Evolutionary conservation across 2,113 vertebrate genomes (phyloP).

Genomic region (Tretioscincus oriximinensis): DNA sequence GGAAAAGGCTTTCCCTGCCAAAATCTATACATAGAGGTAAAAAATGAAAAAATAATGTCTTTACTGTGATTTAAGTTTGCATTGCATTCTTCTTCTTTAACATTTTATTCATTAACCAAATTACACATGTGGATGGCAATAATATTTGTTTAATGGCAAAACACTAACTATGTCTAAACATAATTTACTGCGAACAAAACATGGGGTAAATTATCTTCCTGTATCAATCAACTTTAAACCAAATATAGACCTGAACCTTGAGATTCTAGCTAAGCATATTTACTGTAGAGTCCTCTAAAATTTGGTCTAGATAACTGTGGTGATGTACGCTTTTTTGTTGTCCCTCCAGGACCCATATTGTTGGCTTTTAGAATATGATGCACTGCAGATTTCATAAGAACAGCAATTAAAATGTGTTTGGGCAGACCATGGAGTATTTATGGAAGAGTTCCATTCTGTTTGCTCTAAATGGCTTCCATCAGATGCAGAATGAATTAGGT

Average conservation of each 20-base stretch:
- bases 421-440: not conserved
- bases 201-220: not conserved
- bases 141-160: not conserved
- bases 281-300: not conserved
- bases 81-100: not conserved
- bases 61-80: not conserved
- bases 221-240: not conserved
- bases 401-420: not conserved
- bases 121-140: no score
- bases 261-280: not conserved
- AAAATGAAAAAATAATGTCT: not conserved
- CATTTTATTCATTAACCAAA: not conserved
- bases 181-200: no score
- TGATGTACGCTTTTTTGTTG: not conserved
- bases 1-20: not conserved
- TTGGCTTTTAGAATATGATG: not conserved
- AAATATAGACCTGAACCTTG: not conserved
- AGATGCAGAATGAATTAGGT: slow-evolving; percentile 5
- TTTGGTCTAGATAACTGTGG: not conserved
- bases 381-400: not conserved
- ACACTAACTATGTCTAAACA: not conserved
- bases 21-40: not conserved
- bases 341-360: no score
- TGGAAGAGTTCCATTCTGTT: not conserved
- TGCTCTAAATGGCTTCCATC: not conserved